These are phyloP conservation scores for Marisa cornuarietis DNA, from an alignment of 1,140 invertebrate species.

Conservation along the genomic window DNA sequence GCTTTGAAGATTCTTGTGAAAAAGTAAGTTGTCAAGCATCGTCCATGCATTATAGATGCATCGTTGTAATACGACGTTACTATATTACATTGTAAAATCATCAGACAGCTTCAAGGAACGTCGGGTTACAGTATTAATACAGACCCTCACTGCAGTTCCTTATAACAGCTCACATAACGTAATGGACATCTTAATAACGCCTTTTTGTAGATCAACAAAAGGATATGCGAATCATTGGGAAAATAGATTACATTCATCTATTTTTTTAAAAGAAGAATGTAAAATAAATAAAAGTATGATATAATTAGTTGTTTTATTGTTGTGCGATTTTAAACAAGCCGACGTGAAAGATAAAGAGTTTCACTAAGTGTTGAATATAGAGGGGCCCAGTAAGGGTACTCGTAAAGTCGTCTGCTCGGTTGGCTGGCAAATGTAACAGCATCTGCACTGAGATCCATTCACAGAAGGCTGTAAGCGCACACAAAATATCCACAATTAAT, in stretches of 20 bases:
- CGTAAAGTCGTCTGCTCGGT: slow-evolving; percentile 4
- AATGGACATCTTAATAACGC: slow-evolving; percentile 7
- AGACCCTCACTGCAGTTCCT: neutral
- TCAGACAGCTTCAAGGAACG: neutral
- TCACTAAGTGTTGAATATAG: neutral
- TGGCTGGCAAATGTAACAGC: slow-evolving; percentile 2
- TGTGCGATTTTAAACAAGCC: neutral
- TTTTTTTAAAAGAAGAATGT: neutral
- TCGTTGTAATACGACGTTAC: neutral
- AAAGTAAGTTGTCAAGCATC: slow-evolving; percentile 3
- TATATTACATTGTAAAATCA: neutral
- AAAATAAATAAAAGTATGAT: neutral
- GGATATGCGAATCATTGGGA: neutral
- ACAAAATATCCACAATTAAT: neutral
- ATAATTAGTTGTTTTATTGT: neutral
- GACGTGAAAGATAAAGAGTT: neutral
- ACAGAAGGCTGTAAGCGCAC: neutral
- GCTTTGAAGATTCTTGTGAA: neutral
- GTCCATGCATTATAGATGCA: neutral
- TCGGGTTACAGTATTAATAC: neutral
- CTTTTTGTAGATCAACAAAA: neutral
- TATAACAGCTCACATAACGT: neutral
- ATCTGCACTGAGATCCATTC: neutral
- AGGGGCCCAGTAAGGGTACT: slow-evolving; percentile 1
- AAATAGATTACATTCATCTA: neutral